Evolutionary conservation across 2,888 invertebrate species (phyloP), one percentile per base, ranked within the genome.

Genomic region (Eilema caniola): DNA sequence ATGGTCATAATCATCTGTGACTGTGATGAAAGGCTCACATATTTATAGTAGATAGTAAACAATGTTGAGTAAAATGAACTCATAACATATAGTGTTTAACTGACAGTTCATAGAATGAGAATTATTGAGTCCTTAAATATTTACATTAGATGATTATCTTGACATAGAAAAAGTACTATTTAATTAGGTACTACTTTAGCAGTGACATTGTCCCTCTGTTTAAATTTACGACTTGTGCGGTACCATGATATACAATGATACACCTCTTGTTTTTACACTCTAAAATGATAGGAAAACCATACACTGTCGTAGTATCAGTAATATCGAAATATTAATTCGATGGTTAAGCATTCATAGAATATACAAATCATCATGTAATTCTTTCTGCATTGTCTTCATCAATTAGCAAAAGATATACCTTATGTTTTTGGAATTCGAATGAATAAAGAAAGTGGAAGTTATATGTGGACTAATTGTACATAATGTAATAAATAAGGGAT

Each of bases 201-300:
- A 66, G 62, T 66, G 62, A 66, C 57, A 25, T 57, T 57, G 66
- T 69, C 70, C 66, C 66, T 66, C 62, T 62, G 56, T 62, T 31
- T 5, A 70, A 57, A 57, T 70, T 70, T 70, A 70, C 66, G 70
- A 70, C 70, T 70, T 66, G 57, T 31, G 41, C 62, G 62, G 31
- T 57, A 62, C 47, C 59, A 66, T 66, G 63, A 70, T 62, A 37
- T 59, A 28, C 56, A 59, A 25, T 47, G 70, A 70, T 66, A 62
- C 59, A 60, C 64, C 57, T 59, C 66, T 70, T 59, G 66, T 62
- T n/a, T 64, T 47, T 11, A 59, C 63, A 20, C 20, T 47, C 47
- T 47, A 47, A 47, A 47, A 20, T 47, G 47, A 47, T 47, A 47
- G 41, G 14, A 41, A 62, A 16, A 23, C 11, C 16, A 5, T 62